Evolutionary conservation across 1,140 invertebrate genomes (phyloP).

Genomic region (Brachionus angularis): DNA sequence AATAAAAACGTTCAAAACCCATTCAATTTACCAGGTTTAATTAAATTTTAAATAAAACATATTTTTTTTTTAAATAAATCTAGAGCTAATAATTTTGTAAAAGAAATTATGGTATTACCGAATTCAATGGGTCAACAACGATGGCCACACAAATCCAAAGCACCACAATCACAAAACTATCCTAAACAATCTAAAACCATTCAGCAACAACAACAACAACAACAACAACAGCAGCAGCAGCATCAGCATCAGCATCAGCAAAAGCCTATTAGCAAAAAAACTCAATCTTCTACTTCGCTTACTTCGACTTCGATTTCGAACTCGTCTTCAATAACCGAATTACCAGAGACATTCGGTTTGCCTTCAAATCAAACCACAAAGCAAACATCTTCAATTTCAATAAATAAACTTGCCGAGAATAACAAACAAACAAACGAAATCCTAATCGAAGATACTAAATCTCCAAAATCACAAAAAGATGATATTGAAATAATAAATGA

Average conservation of each 20-base stretch:
- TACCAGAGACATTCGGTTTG: conserved; percentile 40
- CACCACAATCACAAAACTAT: background rate
- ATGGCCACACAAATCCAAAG: conserved; percentile 5
- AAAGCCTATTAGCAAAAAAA: conserved; percentile 28
- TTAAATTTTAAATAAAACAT: background rate
- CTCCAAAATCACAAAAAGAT: conserved; percentile 28
- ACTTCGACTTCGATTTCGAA: background rate
- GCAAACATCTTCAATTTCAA: conserved; percentile 7
- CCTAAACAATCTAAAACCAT: background rate
- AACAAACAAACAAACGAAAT: background rate
- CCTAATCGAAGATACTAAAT: background rate
- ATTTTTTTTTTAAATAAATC: background rate
- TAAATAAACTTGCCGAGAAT: background rate
- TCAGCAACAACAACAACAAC: background rate
- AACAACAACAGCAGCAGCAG: too few species aligned
- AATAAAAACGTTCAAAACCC: too few species aligned
- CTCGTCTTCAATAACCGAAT: conserved; percentile 9
- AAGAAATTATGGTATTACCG: conserved; percentile 39
- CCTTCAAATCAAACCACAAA: conserved; percentile 23
- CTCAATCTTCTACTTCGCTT: background rate
- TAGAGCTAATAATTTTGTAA: background rate
- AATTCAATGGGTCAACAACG: conserved; percentile 30
- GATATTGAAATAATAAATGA: conserved; percentile 38
- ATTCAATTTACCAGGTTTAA: background rate
- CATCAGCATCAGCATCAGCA: too few species aligned